Evolutionary conservation across 2,113 vertebrate genomes (phyloP).

Genomic region (Muscicapa adusta): DNA sequence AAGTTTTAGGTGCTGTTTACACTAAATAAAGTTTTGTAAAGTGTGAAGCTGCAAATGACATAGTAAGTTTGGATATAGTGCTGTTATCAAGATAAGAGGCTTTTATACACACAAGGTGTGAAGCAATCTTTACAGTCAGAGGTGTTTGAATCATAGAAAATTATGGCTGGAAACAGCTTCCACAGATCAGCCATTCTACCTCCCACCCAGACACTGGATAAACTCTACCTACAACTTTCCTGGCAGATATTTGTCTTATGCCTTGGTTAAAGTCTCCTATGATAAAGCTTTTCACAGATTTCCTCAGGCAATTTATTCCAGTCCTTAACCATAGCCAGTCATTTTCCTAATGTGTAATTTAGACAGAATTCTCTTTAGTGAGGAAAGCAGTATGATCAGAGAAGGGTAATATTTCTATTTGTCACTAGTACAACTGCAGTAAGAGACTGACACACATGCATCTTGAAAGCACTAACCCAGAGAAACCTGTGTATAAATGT

Average conservation of each 20-base stretch:
- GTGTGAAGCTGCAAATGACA: neutral
- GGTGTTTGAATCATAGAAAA: slow-evolving; percentile 30
- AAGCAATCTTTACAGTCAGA: neutral
- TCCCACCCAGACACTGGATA: neutral
- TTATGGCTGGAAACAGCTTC: neutral
- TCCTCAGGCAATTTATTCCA: neutral
- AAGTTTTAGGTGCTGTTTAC: neutral
- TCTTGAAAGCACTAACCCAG: neutral
- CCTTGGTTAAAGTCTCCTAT: neutral
- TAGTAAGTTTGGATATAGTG: neutral
- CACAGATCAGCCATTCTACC: neutral
- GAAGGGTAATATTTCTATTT: neutral
- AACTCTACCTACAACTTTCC: neutral
- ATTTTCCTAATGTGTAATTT: neutral
- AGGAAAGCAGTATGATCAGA: neutral
- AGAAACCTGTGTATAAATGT: neutral
- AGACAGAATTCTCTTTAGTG: neutral
- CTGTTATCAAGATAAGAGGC: neutral
- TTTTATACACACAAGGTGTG: neutral
- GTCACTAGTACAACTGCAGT: neutral
- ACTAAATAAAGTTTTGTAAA: neutral
- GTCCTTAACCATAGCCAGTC: neutral
- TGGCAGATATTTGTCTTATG: neutral
- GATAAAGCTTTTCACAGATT: neutral
- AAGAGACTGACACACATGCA: neutral